Evolutionary conservation across 2,888 invertebrate species (phyloP), one percentile per base, ranked within the genome.

Genomic region (Timandra comae): DNA sequence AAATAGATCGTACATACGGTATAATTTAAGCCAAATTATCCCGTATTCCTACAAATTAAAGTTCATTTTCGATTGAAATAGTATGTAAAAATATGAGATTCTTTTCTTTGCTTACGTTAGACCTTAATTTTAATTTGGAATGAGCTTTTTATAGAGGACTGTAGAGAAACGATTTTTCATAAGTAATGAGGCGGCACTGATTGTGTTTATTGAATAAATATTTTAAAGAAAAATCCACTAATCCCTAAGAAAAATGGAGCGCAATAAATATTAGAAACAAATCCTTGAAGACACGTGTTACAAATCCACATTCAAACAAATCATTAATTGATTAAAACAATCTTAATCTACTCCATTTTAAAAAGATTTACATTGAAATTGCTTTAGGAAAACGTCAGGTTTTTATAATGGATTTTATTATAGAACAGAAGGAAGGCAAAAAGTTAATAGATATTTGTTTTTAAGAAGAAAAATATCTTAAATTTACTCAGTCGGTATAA

Each of bases 51-150:
- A 22, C 4, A 37, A 1, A 1, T 12, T 56, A 77, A 43, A 64
- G 67, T 46, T 30, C 32, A 38, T 41, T 74, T 71, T 61, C 37
- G 31, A 35, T 29, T 48, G 41, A 12, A 24, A n/a, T 8, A 2
- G 4, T 23, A 4, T 24, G 37, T 48, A 51, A 55, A 70, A 65
- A 68, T 68, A 62, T 57, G 59, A 60, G 61, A 64, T 64, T 56
- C 44, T 73, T 62, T 68, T 64, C 66, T 63, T 71, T 63, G 60
- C 73, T 64, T 64, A 71, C 63, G 73, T 71, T 77, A 82, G 79
- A 79, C 79, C 80, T 84, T 81, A 82, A 82, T 85, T 84, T 85
- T 84, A 85, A 85, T 85, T 84, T 79, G 63, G 67, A 80, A 82
- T 80, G 74, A 80, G 77, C 72, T 85, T 85, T 85, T 84, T 84